Conservation (phyloP, 2,797 vertebrate genomes). For the Naso thynnoides region DNA sequence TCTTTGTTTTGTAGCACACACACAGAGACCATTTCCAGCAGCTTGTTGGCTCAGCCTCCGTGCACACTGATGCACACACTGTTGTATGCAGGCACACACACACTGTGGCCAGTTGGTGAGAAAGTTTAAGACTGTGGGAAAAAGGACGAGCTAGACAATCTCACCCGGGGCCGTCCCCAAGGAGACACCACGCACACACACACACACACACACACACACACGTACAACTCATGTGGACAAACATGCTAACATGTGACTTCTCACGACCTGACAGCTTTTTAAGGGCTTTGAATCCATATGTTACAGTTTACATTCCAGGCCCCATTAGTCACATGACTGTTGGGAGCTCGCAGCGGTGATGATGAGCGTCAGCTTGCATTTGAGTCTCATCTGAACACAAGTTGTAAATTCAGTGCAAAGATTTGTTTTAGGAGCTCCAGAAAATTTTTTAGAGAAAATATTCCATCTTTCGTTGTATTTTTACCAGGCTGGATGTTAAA, state of each 20-base stretch:
- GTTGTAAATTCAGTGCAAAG: not conserved
- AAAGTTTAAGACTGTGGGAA: slow-evolving; percentile 69
- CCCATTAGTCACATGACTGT: not conserved
- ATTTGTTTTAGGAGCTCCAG: not conserved
- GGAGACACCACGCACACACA: slow-evolving; percentile 32
- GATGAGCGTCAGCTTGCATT: not conserved
- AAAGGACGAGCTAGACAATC: slow-evolving; percentile 45
- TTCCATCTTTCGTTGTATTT: not conserved
- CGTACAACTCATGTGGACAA: slow-evolving; percentile 38
- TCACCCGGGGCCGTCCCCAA: slow-evolving; percentile 31
- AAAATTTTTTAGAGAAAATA: not conserved
- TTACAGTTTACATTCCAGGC: not conserved
- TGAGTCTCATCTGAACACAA: not conserved
- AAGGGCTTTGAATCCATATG: not conserved
- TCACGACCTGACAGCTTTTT: slow-evolving; percentile 28
- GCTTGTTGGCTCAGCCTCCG: not conserved
- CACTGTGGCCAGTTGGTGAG: slow-evolving; percentile 21
- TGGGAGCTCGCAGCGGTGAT: not conserved
- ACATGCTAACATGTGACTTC: slow-evolving; percentile 39
- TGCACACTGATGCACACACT: not conserved
- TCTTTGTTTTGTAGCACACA: slow-evolving; percentile 30
- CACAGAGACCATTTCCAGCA: slow-evolving; percentile 3
- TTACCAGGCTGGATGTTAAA: not conserved
- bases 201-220: slow-evolving; percentile 9
- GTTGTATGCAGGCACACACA: not conserved